Evolutionary conservation across 2,113 vertebrate species (phyloP), one percentile per base, ranked within the genome.

Genomic region (Amphiprion percula): DNA sequence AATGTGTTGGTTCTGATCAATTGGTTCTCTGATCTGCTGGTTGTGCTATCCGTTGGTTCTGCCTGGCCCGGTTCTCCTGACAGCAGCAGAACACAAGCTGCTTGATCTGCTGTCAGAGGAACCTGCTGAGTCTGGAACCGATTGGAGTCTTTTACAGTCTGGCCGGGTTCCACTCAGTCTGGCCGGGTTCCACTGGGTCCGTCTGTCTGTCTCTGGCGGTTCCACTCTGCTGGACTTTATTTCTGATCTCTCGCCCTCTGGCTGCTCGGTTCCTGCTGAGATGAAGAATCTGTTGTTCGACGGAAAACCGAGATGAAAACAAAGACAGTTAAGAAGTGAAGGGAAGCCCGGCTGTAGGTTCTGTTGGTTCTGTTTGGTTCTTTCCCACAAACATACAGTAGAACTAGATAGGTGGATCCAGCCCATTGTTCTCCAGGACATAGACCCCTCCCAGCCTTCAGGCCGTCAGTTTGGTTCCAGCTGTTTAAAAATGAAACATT

Each of bases 21-120:
- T 5, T 30, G 30, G 39, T 41, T 41, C 10, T 41, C 39, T 41
- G 39, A 30, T n/a, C 39, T 23, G 41, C 12, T 10, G 41, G 10
- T 54, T 49, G 44, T 33, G 24, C 10, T 10, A 44, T 12, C 41
- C 3, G 17, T 11, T 59, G 39, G 65, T 37, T 44, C 41, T 44
- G 14, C 8, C 5, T 58, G 41, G 41, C 14, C 10, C 10, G 79
- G 68, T 61, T 74, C 63, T 24, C 16, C 8, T 10, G 47, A 56
- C 53, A 47, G 77, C 55, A 65, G 68, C 16, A 33, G 80, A 72
- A 46, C 66, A 61, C 66, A 60, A 82, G 72, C 69, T 55, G 78
- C 52, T 10, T 74, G 14, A 70, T 56, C 53, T 6, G 37, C 70
- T 54, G 53, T 65, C 55, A n/a, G 75, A 70, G 28, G 69, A 82